Evolutionary conservation across 2,888 invertebrate species (phyloP), one percentile per base, ranked within the genome.

Genomic region (Neuroscelio doddi): DNA sequence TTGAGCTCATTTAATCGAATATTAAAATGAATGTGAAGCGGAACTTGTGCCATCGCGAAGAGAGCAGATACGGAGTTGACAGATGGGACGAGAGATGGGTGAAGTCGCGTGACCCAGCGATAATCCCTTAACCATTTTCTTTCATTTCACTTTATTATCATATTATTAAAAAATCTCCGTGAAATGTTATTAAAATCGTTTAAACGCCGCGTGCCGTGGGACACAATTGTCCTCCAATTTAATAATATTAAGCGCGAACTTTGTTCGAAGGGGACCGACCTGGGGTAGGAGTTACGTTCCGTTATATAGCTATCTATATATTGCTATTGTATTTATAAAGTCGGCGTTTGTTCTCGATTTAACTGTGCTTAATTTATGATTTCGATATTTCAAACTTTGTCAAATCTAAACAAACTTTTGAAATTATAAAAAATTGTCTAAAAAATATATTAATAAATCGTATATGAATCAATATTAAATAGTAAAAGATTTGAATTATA

Each of bases 121-220:
- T 82, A 80, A 80, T 80, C 80, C 76, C 75, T 75, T 73, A 71
- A 74, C 74, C 76, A 76, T 77, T 81, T 81, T 79, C 78, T 82
- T 80, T 81, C 81, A 81, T 79, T 82, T 73, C 78, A 73, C 79
- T 80, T 79, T 81, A 82, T 83, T 83, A 83, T 82, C 82, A 82
- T 82, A 83, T 82, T 83, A 83, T 83, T 82, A 78, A 82, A 83
- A 81, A 81, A 81, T 80, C 80, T 66, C 76, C 80, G 82, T 81
- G 83, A 82, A 82, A 81, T 79, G 77, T 80, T 80, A 83, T 82
- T 81, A 81, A 81, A 81, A 75, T 78, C 78, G 78, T 65, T 79
- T 80, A 78, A 80, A 79, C 75, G 78, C 73, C 80, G 75, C 80
- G 79, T 77, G 76, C 75, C 79, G 39, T 70, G 68, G 69, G 64